Evolutionary conservation across 2,888 invertebrate genomes (phyloP), one percentile per base, ranked within the genome.

Genomic region (Drosophila helvetica): DNA sequence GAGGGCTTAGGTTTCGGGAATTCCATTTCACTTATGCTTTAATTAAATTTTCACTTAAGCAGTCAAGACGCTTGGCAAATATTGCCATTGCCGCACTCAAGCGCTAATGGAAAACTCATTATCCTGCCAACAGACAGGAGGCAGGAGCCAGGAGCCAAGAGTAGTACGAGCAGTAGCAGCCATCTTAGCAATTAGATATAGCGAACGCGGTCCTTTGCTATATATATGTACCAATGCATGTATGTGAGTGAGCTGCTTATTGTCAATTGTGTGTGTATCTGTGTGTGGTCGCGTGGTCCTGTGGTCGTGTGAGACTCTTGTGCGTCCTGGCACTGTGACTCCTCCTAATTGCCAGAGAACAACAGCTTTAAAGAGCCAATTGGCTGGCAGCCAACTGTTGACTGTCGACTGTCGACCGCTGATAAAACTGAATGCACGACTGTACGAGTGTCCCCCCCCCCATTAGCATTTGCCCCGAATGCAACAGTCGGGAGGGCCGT

Each of bases 31-130:
- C 57, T 75, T 70, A 33, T 45, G 45, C 52, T 48, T 61, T 88
- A 86, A 83, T 83, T 88, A 76, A 86, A 75, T 83, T 83, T 80
- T 72, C 78, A 70, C 72, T 83, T 75, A 74, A 75, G 75, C 62
- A 69, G 17, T 51, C 55, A 45, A 50, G 52, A 56, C 65, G 17
- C 19, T 64, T 46, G 56, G 55, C 68, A 81, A 85, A 79, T 77
- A 74, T 81, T 84, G 66, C 72, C 52, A 75, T 70, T 67, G 55
- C 54, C 66, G 64, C 83, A 76, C 77, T 81, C 67, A 67, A 62
- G 50, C 78, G 68, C 88, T 88, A 88, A 83, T 83, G 88, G 88
- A 83, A 88, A 83, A 74, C 70, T 80, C 83, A 83, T 88, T 80
- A 86, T 65, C 61, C 54, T 33, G 54, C 50, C 18, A 59, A 51